Base-by-base conservation (phyloP, 2,888 invertebrate genomes). In the Hemicrepidius hirtus region DNA sequence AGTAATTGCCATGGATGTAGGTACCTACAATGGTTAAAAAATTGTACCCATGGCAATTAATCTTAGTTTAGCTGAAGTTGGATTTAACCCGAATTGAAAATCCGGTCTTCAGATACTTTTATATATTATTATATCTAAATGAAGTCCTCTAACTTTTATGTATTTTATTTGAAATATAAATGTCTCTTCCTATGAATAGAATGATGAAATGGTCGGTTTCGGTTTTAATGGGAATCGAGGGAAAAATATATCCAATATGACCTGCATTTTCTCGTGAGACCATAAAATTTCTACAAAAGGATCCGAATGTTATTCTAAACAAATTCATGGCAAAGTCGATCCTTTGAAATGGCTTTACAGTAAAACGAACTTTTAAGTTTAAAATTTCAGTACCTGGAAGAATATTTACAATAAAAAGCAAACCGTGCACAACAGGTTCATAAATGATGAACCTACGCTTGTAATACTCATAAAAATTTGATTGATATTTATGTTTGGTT, bases 401-500 rank as follows among this genome's bases (percentile, higher is more conserved):
- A 2, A 32, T 32, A 32, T 32, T 32, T n/a, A n/a, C n/a, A n/a
- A 28, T 6, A 53, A 24, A 9, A 53, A 21, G 24, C n/a, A 24
- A 53, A n/a, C 10, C 53, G 53, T 53, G 53, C 28, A 53, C 53
- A 53, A 28, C 18, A 49, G 12, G 13, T 53, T 53, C 28, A n/a
- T 6, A 53, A 53, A 44, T 60, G 24, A 60, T 24, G 60, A 44
- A 24, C 13, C n/a, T 44, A 13, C 60, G 24, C n/a, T 13, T 28
- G 21, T 16, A 21, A 21, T 21, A 21, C 44, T 13, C 60, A 21
- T 60, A 60, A 60, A n/a, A 60, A 10, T 41, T 41, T 60, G 60
- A 60, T 60, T 60, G 60, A 60, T 60, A 44, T 60, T 60, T 41
- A 60, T 60, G 60, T 60, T 24, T 24, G 24, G 28, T 60, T 60